Conservation (phyloP, 2,888 invertebrate genomes). For the Apamea monoglypha region DNA sequence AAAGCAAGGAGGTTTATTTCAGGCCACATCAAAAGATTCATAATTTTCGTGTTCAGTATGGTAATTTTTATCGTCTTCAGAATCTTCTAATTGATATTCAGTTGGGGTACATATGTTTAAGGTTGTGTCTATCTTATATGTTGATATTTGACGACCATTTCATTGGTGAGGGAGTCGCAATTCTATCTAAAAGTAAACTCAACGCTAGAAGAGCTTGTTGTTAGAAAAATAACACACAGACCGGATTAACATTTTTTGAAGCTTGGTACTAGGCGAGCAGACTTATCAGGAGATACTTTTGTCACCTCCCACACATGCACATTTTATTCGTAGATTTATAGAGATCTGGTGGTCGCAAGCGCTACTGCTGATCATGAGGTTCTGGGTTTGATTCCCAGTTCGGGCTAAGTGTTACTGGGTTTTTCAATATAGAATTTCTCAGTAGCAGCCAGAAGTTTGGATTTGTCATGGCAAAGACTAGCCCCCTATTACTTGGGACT, state of each 20-base stretch:
- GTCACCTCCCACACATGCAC: no score
- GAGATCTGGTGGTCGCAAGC: not conserved
- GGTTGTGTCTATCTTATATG: slow-evolving; percentile 8
- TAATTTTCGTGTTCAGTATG: slow-evolving; percentile 64
- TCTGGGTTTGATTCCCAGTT: not conserved
- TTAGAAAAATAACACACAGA: no score
- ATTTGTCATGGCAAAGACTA: no score
- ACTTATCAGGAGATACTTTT: no score
- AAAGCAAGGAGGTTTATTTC: slow-evolving; percentile 39
- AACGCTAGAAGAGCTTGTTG: no score
- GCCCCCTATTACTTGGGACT: no score
- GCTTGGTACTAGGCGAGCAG: no score
- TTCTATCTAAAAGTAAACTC: no score
- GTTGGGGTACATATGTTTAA: slow-evolving; percentile 58
- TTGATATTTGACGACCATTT: not conserved
- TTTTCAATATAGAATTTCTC: no score
- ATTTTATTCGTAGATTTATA: no score
- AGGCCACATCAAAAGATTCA: slow-evolving; percentile 65
- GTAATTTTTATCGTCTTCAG: slow-evolving; percentile 64
- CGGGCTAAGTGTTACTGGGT: not conserved
- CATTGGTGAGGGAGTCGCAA: no score
- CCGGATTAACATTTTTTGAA: no score
- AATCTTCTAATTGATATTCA: slow-evolving; percentile 58
- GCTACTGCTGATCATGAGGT: not conserved
- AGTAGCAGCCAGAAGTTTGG: not conserved